These are phyloP conservation scores for Leuciscus idus DNA, from an alignment of 2,113 vertebrate genomes.

Conservation along the genomic window DNA sequence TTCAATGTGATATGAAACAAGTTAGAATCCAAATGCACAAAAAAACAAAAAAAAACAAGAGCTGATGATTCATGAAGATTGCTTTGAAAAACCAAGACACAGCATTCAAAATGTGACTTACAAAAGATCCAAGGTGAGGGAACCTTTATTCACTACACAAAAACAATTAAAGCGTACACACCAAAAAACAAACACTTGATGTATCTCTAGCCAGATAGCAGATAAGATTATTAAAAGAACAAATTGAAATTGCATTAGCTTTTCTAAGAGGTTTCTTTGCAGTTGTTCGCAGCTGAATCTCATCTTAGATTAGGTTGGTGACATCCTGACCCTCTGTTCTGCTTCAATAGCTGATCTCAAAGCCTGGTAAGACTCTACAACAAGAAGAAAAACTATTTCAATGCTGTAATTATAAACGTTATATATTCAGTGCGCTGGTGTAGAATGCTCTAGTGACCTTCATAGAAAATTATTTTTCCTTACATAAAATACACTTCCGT, in stretches of 20 bases:
- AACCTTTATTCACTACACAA: conserved; percentile 36
- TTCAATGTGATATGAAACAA: neutral
- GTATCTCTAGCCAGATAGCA: neutral
- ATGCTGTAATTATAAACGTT: neutral
- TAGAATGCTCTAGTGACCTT: neutral
- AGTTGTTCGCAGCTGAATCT: neutral
- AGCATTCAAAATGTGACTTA: neutral
- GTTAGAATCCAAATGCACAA: neutral
- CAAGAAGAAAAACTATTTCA: conserved; percentile 12
- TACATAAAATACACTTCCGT: neutral
- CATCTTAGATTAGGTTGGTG: conserved; percentile 6
- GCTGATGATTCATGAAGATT: neutral
- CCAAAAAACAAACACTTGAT: neutral
- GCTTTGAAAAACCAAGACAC: neutral
- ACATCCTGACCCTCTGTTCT: conserved; percentile 42
- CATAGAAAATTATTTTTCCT: neutral
- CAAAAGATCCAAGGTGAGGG: conserved; percentile 10
- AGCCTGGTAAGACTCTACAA: conserved; percentile 47
- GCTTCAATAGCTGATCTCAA: conserved; percentile 50
- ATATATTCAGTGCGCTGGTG: neutral
- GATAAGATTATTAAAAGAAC: conserved; percentile 24
- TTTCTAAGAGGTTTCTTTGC: neutral
- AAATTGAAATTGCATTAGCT: neutral
- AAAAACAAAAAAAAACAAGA: neutral
- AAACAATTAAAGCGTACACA: neutral